Percentiles rank a stretch among this genome's conserved stretches.
These are phyloP conservation scores for Didymodactylos carnosus DNA, from an alignment of 2,888 invertebrate species.

Conservation along the genomic window DNA sequence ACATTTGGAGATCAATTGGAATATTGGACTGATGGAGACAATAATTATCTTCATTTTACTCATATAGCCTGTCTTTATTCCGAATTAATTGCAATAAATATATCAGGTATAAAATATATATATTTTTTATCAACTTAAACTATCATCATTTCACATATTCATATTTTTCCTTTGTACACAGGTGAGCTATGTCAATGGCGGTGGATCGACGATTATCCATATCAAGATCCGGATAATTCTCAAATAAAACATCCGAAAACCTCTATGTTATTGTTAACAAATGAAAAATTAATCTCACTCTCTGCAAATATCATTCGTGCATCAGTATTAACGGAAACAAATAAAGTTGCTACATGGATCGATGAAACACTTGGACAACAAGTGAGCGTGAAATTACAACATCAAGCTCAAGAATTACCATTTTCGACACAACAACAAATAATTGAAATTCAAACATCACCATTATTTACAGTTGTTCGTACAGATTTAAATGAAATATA, in stretches of 20 bases:
- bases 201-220: constrained; percentile 71
- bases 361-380: constrained; percentile 51
- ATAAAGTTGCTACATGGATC: constrained; percentile 79
- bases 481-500: constrained; percentile 76
- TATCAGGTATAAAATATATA: too few species aligned
- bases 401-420: constrained; percentile 42
- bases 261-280: constrained; percentile 50
- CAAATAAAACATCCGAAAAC: constrained; percentile 68
- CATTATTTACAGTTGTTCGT: constrained; percentile 71
- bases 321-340: constrained; percentile 68
- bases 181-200: constrained; percentile 89
- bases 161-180: too few species aligned
- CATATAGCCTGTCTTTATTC: constrained; percentile 78
- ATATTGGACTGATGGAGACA: constrained; percentile 54
- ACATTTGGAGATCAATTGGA: constrained; percentile 85
- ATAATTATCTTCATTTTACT: constrained; percentile 46
- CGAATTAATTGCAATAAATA: constrained; percentile 73
- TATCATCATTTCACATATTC: too few species aligned
- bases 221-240: constrained; percentile 35
- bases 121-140: too few species aligned
- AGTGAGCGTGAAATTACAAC: constrained; percentile 56
- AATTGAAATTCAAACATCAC: constrained; percentile 69
- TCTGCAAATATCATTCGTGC: constrained; percentile 77
- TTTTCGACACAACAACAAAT: constrained; percentile 51
- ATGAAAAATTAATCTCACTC: constrained; percentile 49